Conservation (phyloP, 1,140 invertebrate species). For the Nasonia vitripennis region DNA sequence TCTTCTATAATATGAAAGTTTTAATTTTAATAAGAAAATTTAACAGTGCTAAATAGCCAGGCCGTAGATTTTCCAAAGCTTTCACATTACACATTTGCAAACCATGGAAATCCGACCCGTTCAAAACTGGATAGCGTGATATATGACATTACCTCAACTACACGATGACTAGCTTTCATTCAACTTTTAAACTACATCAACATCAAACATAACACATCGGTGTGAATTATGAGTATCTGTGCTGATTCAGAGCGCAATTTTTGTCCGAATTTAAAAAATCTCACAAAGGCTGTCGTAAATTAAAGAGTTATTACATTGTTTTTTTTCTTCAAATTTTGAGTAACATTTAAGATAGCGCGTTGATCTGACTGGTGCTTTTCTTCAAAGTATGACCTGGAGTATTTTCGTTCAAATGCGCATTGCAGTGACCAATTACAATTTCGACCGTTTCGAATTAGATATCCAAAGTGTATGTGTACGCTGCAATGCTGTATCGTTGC, state of each 20-base stretch:
- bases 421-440: neutral
- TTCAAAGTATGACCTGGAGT: neutral
- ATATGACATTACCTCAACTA: neutral
- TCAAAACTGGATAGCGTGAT: neutral
- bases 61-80: neutral
- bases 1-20: conserved; percentile 23
- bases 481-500: no score
- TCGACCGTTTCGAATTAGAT: neutral
- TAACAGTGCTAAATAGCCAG: neutral
- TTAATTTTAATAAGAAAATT: conserved; percentile 4
- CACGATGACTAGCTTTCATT: neutral
- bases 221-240: neutral
- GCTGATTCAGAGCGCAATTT: neutral
- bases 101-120: neutral
- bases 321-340: neutral
- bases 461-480: neutral
- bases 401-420: neutral
- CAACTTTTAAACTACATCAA: neutral
- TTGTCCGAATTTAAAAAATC: neutral
- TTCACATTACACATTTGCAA: neutral
- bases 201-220: neutral
- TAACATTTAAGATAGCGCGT: no score
- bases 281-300: neutral
- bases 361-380: neutral
- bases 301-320: neutral